These are phyloP conservation scores for Coptodon rendalli DNA, from an alignment of 2,113 vertebrate genomes.

Conservation along the genomic window DNA sequence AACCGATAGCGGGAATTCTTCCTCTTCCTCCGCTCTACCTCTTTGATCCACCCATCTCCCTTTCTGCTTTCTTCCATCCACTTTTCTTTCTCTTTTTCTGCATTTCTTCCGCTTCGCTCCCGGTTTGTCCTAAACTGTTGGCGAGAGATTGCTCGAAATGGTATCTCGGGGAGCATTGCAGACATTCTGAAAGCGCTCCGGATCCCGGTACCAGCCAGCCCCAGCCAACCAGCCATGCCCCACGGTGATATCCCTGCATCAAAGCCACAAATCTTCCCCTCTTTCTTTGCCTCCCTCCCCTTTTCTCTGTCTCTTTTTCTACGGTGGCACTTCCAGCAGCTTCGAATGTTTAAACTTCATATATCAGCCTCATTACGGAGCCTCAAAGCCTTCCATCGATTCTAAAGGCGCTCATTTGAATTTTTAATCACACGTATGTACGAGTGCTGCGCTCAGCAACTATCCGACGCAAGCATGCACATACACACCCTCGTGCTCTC, in stretches of 20 bases:
- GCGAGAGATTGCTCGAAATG: constrained; percentile 44
- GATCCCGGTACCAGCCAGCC: constrained; percentile 41
- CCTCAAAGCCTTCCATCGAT: constrained; percentile 88
- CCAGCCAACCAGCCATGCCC: constrained; percentile 69
- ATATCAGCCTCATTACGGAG: constrained; percentile 88
- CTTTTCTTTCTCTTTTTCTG: neutral
- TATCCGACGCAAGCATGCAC: constrained; percentile 15
- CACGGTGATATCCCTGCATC: constrained; percentile 84
- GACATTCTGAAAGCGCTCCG: constrained; percentile 36
- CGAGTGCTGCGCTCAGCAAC: constrained; percentile 79
- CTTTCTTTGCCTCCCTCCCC: constrained; percentile 32
- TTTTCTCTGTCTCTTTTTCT: constrained; percentile 51
- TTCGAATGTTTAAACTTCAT: constrained; percentile 78
- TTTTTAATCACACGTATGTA: constrained; percentile 90
- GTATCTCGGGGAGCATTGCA: constrained; percentile 45
- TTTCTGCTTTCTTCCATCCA: neutral
- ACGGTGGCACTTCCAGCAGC: constrained; percentile 63
- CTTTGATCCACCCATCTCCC: neutral
- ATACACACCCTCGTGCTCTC: constrained; percentile 46
- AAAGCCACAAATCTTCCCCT: constrained; percentile 74
- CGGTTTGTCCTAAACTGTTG: constrained; percentile 25
- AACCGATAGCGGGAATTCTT: neutral
- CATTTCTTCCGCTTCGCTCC: neutral
- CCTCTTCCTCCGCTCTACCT: neutral
- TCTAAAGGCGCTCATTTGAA: constrained; percentile 92